Conservation (phyloP, 2,113 vertebrate genomes). For the Tetrax tetrax region DNA sequence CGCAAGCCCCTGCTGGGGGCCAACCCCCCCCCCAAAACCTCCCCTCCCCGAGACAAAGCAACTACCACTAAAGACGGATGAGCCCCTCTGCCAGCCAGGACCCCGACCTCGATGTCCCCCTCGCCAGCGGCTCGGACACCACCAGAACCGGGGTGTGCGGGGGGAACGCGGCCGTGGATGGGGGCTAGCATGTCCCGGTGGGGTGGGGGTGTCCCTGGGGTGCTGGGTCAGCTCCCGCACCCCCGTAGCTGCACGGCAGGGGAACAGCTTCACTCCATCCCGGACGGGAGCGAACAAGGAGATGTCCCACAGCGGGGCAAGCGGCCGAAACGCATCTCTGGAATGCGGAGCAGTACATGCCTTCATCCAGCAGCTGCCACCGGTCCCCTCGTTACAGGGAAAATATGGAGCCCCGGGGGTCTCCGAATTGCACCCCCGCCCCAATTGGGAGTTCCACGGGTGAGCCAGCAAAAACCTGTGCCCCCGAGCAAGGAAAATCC, state of each 20-base stretch:
- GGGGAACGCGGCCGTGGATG: too few relatives aligned
- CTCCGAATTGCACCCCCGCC: background rate
- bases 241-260: background rate
- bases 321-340: background rate
- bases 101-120: background rate
- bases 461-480: background rate
- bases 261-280: background rate
- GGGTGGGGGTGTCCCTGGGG: too few relatives aligned
- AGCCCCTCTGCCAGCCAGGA: background rate
- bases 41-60: background rate
- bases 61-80: background rate
- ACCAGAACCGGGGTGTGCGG: background rate
- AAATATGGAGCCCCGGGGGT: background rate
- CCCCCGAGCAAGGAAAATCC: background rate
- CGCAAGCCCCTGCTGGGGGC: background rate
- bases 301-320: background rate
- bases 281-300: background rate
- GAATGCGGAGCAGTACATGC: conserved; percentile 19
- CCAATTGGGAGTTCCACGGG: background rate
- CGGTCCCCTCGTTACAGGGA: background rate
- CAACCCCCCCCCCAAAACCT: background rate
- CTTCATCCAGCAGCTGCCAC: background rate
- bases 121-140: background rate
- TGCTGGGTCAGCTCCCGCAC: background rate
- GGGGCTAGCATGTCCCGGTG: background rate